Percentiles rank a stretch among this genome's conserved stretches.
Conservation (phyloP, 2,888 invertebrate genomes). For the Ypsolopha scabrella region DNA sequence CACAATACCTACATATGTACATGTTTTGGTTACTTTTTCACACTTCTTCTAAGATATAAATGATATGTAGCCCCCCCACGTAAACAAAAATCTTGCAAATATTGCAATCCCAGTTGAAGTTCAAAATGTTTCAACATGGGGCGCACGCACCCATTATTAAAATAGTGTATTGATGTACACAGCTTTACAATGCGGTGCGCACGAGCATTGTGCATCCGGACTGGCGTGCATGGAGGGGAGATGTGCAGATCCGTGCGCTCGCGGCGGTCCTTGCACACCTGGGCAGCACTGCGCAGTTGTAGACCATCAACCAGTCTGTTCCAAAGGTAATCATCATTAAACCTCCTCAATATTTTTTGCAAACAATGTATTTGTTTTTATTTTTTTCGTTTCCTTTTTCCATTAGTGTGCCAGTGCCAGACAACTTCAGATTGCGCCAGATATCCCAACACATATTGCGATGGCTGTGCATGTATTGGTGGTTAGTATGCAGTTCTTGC, state of each 20-base stretch:
- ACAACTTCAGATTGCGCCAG: slow-evolving; percentile 74
- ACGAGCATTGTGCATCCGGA: slow-evolving; percentile 82
- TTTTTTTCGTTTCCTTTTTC: slow-evolving; percentile 6
- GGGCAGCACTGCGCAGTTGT: slow-evolving; percentile 86
- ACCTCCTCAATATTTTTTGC: slow-evolving; percentile 1
- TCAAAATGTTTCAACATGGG: no score
- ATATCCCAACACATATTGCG: slow-evolving; percentile 69
- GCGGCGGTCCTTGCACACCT: slow-evolving; percentile 78
- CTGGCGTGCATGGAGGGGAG: slow-evolving; percentile 83
- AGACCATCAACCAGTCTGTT: slow-evolving; percentile 86
- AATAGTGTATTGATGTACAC: slow-evolving; percentile 26
- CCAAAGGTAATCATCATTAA: slow-evolving; percentile 73
- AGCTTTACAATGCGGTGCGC: slow-evolving; percentile 85
- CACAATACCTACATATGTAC: no score
- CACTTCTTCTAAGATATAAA: background rate
- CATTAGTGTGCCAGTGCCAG: slow-evolving; percentile 78
- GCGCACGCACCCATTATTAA: no score
- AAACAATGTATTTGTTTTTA: slow-evolving; percentile 1
- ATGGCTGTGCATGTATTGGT: slow-evolving; percentile 77
- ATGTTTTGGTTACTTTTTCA: background rate
- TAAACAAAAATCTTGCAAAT: no score
- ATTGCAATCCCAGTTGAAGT: no score
- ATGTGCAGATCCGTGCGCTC: slow-evolving; percentile 85
- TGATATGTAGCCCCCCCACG: no score
- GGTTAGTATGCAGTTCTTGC: slow-evolving; percentile 51